Evolutionary conservation across 2,888 invertebrate species (phyloP), one percentile per base, ranked within the genome.

Genomic region (Caenorhabditis parvicauda): DNA sequence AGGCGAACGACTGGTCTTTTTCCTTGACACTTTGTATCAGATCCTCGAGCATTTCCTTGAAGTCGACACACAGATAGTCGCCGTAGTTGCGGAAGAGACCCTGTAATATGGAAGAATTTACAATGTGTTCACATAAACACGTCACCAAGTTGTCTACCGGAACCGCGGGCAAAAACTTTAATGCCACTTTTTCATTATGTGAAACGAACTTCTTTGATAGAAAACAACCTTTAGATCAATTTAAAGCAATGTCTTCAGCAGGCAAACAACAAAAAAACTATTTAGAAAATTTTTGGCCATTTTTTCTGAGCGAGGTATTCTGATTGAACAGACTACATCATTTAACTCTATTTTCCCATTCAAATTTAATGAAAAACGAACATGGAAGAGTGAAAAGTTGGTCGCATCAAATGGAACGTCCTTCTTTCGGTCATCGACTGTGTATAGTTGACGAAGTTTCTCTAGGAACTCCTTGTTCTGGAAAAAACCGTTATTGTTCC

Each of bases 71-170:
- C 28, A 89, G 84, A 0, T 84, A 82, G 68, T 87, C 87, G 21
- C 90, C 91, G 83, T 87, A 89, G 75, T 89, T 89, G 7, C 89
- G 85, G 83, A 91, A 91, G 21, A 92, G 79, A 59, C 88, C 83
- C 85, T 85, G 79, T 49, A 70, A 45, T 3, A 35, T 55, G 21
- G 14, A 49, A 1, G 35, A 9, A 21, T n/a, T n/a, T 38, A 1
- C 43, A 63, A 39, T n/a, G n/a, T 44, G 29, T 17, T 0, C 22
- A 14, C 9, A 19, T 53, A n/a, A 19, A 54, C 22, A n/a, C n/a
- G 1, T 48, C 14, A 41, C 12, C 7, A n/a, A 38, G 14, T 48
- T 9, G n/a, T 19, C 2, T 5, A 44, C 24, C 6, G 21, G n/a
- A n/a, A n/a, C n/a, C n/a, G n/a, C n/a, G n/a, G n/a, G n/a, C n/a